Evolutionary conservation across 2,797 vertebrate species (phyloP).

Genomic region (Adelosebastes latens): DNA sequence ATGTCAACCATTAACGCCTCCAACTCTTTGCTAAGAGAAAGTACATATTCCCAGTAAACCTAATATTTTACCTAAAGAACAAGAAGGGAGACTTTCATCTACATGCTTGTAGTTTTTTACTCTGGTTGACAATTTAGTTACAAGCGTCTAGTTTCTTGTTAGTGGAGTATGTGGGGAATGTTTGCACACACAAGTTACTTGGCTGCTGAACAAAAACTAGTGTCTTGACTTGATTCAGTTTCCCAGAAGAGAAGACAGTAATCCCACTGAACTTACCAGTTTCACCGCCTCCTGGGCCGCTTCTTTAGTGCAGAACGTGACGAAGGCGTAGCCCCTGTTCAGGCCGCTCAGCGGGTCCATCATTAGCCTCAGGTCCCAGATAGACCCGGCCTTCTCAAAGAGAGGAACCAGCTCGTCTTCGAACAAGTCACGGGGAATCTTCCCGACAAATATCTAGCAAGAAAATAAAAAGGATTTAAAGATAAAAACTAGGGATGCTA

Average conservation of each 20-base stretch:
- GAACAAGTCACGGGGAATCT: slow-evolving; percentile 96
- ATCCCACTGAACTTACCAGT: slow-evolving; percentile 83
- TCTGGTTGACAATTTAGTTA: background rate
- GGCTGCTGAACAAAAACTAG: background rate
- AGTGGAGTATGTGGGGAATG: background rate
- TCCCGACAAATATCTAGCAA: slow-evolving; percentile 94
- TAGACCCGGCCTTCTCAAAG: slow-evolving; percentile 96
- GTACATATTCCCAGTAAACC: background rate
- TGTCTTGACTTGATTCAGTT: background rate
- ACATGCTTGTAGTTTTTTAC: background rate
- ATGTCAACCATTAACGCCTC: background rate
- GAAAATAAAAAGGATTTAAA: background rate
- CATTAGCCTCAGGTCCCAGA: slow-evolving; percentile 98
- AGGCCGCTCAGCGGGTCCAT: slow-evolving; percentile 97
- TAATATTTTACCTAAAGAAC: background rate
- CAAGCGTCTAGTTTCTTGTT: background rate
- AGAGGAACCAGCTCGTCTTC: slow-evolving; percentile 96
- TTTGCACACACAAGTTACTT: background rate
- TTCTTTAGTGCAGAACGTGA: slow-evolving; percentile 98
- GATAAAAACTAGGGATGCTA: background rate
- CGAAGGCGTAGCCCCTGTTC: slow-evolving; percentile 96
- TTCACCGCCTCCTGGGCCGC: slow-evolving; percentile 96
- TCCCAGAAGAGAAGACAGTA: background rate
- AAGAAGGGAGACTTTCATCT: background rate
- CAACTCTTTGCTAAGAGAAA: background rate